Base-by-base conservation (phyloP, 2,888 invertebrate species). In the Aporophyla nigra region DNA sequence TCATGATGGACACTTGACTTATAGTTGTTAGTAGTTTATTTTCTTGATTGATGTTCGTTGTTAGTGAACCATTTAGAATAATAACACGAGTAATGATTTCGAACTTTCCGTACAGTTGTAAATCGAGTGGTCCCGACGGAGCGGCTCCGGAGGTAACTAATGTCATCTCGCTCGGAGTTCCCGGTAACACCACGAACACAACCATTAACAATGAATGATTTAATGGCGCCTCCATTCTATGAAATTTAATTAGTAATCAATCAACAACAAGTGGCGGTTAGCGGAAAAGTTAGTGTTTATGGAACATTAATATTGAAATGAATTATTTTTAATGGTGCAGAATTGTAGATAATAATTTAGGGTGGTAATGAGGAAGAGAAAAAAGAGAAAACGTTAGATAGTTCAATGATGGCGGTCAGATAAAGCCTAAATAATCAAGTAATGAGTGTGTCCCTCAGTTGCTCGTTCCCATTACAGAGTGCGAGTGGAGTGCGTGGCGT, bases 171-270 rank as follows among this genome's bases (percentile, higher is more conserved):
- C 66, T n/a, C 16, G 66, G 62, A 68, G 54, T 86, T 88, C 87
- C 68, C 56, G 63, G 79, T 80, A 88, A 73, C 68, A 51, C 53
- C 67, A 74, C 66, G 56, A 46, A 58, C 49, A 54, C 33, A 71
- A 71, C 62, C 70, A 73, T 81, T 66, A 78, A 69, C 71, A 71
- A 68, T 71, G 49, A 78, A 66, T 79, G 70, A 74, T 82, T 87
- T 76, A 81, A 80, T 85, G 73, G 70, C 80, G 70, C 74, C 76
- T 76, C 33, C 43, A 69, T 79, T 85, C 74, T 81, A 68, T 84
- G 76, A 82, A 87, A 76, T 70, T 77, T 76, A 80, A 86, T 85
- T 80, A 82, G 69, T 85, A 73, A 81, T 80, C 70, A 63, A 87
- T 80, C 63, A 80, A 33, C 51, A 63, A 66, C 61, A 63, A 70